Evolutionary conservation across 2,797 vertebrate species (phyloP).

Genomic region (Momotus momota): DNA sequence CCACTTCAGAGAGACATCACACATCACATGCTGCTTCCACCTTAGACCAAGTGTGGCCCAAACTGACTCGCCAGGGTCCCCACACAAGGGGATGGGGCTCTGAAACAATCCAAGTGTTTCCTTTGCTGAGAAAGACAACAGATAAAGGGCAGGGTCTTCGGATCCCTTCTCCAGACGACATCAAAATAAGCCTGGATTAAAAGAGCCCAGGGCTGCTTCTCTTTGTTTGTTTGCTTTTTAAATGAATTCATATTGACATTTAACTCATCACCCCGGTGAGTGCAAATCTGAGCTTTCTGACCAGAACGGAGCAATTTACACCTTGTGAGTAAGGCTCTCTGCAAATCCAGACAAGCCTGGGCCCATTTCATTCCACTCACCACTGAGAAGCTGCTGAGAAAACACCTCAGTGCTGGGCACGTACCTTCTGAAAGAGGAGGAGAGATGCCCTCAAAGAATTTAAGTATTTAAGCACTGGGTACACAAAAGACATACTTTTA

Average conservation of each 20-base stretch:
- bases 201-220: background rate
- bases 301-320: background rate
- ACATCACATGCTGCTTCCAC: accelerated
- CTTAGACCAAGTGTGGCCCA: background rate
- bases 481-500: background rate
- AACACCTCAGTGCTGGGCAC: background rate
- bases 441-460: accelerated
- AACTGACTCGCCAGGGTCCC: background rate
- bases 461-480: background rate
- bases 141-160: background rate
- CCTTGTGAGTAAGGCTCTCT: background rate
- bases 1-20: background rate
- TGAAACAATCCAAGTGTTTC: background rate
- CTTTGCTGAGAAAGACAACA: background rate
- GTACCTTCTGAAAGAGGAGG: background rate
- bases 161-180: background rate
- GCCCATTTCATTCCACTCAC: background rate
- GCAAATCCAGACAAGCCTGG: background rate
- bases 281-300: background rate
- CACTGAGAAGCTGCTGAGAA: background rate
- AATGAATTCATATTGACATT: background rate
- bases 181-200: background rate
- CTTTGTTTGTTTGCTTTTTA: background rate
- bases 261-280: background rate
- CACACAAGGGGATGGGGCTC: accelerated